Base-by-base conservation (phyloP, 2,888 invertebrate species). In the Teleiodes luculella region DNA sequence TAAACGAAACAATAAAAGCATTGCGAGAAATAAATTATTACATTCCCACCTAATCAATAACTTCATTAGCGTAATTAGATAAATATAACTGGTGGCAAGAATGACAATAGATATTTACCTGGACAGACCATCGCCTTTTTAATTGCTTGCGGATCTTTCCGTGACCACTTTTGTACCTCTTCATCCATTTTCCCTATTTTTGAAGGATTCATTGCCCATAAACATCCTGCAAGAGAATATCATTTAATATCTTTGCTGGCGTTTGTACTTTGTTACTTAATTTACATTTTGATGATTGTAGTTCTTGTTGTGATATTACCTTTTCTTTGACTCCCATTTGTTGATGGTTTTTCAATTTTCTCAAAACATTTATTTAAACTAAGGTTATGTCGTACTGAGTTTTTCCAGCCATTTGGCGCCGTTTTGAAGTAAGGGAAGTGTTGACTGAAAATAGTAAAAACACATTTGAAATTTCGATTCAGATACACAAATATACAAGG, bases 361-460 rank as follows among this genome's bases (percentile, higher is more conserved):
- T 98, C 98, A 83, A 99, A 99, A 87, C 98, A 98, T 86, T 99
- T 98, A 88, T 99, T 99, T 67, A 99, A 85, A 64, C 98, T 98
- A 65, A 99, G 91, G 89, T 99, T 99, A 80, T 99, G 99, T 64
- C 99, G 92, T 0, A 99, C 98, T 3, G 98, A 98, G 80, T 99
- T 99, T 87, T 99, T 99, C 99, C 99, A 99, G 13, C 98, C 98
- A 76, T 95, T 97, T 18, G 98, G 98, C 8, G 99, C 99, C 1
- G 97, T 98, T 88, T 98, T 98, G 82, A 99, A 99, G 82, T 98
- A 99, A 0, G 99, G 99, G 78, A 99, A 99, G 81, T 99, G 98
- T 83, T 97, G 96, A 80, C 96, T 96, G 91, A 58, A 93, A 92
- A 57, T 54, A 31, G 18, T 30, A 18, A 13, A 49, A 56, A 18